These are phyloP conservation scores for Hoplostethus atlanticus DNA, from an alignment of 2,797 vertebrate species.

Conservation along the genomic window DNA sequence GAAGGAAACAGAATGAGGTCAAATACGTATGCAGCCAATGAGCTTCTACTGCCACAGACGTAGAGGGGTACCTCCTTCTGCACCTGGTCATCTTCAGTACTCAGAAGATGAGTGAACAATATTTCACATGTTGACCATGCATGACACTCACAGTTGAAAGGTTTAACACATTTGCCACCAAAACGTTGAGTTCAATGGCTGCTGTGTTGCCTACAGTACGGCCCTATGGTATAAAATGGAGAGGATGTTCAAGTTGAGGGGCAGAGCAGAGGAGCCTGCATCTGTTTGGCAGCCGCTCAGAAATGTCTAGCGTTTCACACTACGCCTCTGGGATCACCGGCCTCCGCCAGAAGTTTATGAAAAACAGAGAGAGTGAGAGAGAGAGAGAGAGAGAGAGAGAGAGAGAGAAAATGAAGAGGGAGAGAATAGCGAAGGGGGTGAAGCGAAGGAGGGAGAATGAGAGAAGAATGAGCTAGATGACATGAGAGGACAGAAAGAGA, in stretches of 20 bases:
- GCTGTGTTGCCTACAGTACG: conserved; percentile 30
- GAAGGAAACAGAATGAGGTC: neutral
- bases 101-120: neutral
- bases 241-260: conserved; percentile 72
- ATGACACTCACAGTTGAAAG: neutral
- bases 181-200: conserved; percentile 11
- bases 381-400: conserved; percentile 16
- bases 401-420: conserved; percentile 42
- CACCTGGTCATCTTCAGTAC: neutral
- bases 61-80: neutral
- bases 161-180: conserved; percentile 12
- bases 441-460: conserved; percentile 37
- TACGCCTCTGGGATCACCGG: conserved; percentile 76
- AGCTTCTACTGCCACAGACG: no score
- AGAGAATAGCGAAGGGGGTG: conserved; percentile 34
- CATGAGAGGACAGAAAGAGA: conserved; percentile 69
- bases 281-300: conserved; percentile 81
- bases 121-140: conserved; percentile 1
- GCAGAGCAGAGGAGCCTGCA: conserved; percentile 75
- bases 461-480: conserved; percentile 70
- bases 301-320: conserved; percentile 83
- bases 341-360: conserved; percentile 82
- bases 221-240: conserved; percentile 55
- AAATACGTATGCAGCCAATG: conserved; percentile 1
- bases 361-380: conserved; percentile 74